These are phyloP conservation scores for Stenodema calcarata DNA, from an alignment of 2,888 invertebrate genomes.

Conservation along the genomic window DNA sequence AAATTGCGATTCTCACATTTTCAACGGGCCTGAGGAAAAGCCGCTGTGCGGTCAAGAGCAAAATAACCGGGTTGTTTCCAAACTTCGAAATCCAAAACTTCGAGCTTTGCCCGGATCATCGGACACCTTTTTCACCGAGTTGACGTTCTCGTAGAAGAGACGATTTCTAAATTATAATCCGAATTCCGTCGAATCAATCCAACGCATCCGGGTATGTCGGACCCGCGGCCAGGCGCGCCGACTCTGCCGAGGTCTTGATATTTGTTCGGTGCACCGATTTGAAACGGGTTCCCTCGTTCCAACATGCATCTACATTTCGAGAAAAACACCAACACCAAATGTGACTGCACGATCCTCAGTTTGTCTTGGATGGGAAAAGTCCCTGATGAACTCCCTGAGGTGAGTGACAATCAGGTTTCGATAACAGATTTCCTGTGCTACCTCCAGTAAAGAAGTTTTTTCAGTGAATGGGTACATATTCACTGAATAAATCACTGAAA, in stretches of 20 bases:
- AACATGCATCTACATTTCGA: constrained; percentile 95
- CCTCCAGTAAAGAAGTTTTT: too few species aligned
- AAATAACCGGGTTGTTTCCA: neutral
- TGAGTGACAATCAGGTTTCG: constrained; percentile 63
- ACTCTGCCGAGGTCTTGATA: neutral
- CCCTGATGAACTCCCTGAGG: constrained; percentile 93
- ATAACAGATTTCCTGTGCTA: neutral
- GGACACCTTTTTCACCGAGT: neutral
- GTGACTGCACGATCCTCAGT: constrained; percentile 92
- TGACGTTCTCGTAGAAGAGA: neutral
- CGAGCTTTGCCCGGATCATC: neutral
- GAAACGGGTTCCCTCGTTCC: constrained; percentile 3
- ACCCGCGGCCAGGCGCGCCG: neutral
- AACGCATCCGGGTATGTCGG: neutral
- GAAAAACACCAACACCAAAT: constrained; percentile 89
- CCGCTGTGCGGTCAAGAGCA: neutral
- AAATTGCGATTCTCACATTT: neutral
- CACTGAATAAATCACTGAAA: too few species aligned
- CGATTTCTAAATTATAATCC: neutral
- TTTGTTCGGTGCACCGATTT: neutral
- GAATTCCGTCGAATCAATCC: neutral
- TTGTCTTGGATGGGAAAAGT: constrained; percentile 99
- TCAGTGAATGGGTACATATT: too few species aligned
- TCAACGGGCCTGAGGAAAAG: neutral
- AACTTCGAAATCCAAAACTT: neutral